Percentiles rank a stretch among this genome's conserved stretches.
phyloP scores from a whole-genome alignment of 2,888 invertebrate species.

The Archips xylosteana region DNA sequence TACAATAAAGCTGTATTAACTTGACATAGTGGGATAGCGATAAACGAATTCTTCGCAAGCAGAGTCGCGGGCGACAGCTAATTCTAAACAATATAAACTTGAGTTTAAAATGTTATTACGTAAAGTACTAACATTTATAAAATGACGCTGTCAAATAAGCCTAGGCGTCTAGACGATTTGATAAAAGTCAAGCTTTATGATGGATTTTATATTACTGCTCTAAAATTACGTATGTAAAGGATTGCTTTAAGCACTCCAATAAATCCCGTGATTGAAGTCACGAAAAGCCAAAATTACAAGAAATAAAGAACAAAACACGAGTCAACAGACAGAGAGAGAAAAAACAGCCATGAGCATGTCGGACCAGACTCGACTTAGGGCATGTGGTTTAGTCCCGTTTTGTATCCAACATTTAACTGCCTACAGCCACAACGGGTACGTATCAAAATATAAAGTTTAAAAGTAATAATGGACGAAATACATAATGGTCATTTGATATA shows the following conservation, averaged over 20 bases:
- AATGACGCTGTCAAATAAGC: conserved; percentile 7
- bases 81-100: no score
- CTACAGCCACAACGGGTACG: no score
- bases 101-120: neutral
- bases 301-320: neutral
- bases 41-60: no score
- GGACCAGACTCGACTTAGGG: no score
- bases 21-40: no score
- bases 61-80: no score
- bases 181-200: neutral
- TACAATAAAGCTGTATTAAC: no score
- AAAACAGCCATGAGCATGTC: neutral
- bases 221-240: neutral
- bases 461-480: no score
- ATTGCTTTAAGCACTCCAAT: neutral
- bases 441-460: no score
- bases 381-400: no score
- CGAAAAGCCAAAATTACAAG: neutral
- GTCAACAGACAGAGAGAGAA: neutral
- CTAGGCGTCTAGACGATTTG: conserved; percentile 1
- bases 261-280: neutral
- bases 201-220: neutral
- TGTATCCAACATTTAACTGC: no score
- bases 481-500: no score
- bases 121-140: conserved; percentile 9